phyloP scores from a whole-genome alignment of 1,140 invertebrate genomes.

The Riptortus pedestris region DNA sequence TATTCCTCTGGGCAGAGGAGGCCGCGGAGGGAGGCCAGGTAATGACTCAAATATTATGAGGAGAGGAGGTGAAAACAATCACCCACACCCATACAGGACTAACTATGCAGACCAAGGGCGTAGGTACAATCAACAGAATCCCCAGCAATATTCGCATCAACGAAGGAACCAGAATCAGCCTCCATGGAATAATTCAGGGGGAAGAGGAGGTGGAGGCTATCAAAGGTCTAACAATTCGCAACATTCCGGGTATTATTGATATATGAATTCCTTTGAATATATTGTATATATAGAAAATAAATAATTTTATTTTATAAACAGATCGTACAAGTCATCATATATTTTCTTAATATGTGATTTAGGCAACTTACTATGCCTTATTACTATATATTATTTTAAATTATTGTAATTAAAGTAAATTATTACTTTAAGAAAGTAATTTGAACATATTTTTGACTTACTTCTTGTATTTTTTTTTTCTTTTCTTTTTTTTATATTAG shows the following conservation, averaged over 20 bases:
- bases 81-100: not conserved
- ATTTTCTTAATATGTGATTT: not conserved
- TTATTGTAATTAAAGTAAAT: not conserved
- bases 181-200: not conserved
- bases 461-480: too few relatives aligned
- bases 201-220: not conserved
- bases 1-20: not conserved
- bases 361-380: not conserved
- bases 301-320: not conserved
- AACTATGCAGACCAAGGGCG: not conserved
- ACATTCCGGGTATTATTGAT: not conserved
- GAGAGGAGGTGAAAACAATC: not conserved
- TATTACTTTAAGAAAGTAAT: not conserved
- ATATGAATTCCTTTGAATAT: not conserved
- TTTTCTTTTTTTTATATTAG: too few relatives aligned
- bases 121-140: not conserved
- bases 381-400: not conserved
- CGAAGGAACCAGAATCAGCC: too few relatives aligned
- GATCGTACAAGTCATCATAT: not conserved
- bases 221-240: not conserved
- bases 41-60: not conserved
- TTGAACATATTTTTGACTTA: not conserved
- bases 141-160: not conserved
- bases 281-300: not conserved
- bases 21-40: not conserved